phyloP scores from a whole-genome alignment of 2,888 invertebrate species.

The Phlogophora meticulosa region DNA sequence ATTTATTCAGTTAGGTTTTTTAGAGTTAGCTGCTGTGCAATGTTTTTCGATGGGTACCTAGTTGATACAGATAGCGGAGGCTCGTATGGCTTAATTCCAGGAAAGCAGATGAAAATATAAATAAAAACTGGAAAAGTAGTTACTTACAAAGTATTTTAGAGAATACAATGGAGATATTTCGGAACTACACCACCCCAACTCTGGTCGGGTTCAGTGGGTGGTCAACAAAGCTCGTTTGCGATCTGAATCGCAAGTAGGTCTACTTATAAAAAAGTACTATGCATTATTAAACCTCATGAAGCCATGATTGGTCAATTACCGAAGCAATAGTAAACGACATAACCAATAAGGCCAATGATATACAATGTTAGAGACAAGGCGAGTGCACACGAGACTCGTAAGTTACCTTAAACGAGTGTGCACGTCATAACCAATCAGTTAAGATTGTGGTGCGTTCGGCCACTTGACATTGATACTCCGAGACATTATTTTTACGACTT shows the following conservation, averaged over 20 bases:
- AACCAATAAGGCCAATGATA: slow-evolving; percentile 62
- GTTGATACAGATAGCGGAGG: not conserved
- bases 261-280: not conserved
- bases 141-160: not conserved
- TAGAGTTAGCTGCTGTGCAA: slow-evolving; percentile 20
- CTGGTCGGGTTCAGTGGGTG: not conserved
- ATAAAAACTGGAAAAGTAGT: too few species aligned
- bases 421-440: slow-evolving; percentile 54
- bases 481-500: slow-evolving; percentile 33
- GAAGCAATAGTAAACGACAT: slow-evolving; percentile 50
- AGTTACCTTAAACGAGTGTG: slow-evolving; percentile 51
- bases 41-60: not conserved
- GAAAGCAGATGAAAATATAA: slow-evolving; percentile 2
- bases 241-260: not conserved
- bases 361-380: slow-evolving; percentile 39
- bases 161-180: not conserved
- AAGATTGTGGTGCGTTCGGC: slow-evolving; percentile 44
- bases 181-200: not conserved
- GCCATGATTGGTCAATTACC: slow-evolving; percentile 55
- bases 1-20: slow-evolving; percentile 42
- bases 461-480: slow-evolving; percentile 57
- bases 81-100: not conserved
- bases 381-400: slow-evolving; percentile 51
- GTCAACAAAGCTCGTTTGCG: slow-evolving; percentile 5
- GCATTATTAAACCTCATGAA: slow-evolving; percentile 37